A percentile compares a stretch with the other conserved stretches of the same genome.
Conservation (phyloP, 2,888 invertebrate species). For the Schrankia costaestrigalis region DNA sequence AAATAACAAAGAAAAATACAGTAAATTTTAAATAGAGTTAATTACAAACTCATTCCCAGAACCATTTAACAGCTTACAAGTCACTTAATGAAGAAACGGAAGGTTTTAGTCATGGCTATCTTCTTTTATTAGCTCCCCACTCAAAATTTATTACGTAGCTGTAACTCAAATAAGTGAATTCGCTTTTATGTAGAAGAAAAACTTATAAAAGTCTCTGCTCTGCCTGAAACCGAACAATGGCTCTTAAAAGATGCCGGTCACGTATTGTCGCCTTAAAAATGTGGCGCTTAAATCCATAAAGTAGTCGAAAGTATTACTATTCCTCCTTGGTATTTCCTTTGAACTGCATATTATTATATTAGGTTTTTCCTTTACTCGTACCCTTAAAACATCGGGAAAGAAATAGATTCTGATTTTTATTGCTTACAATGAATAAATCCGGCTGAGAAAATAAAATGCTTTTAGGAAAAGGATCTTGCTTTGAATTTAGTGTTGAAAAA, state of each 20-base stretch:
- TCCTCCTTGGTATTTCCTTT: constrained; percentile 66
- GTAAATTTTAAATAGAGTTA: no score
- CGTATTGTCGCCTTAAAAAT: constrained; percentile 77
- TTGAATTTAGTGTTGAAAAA: neutral
- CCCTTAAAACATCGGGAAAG: constrained; percentile 21
- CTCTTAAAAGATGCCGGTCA: constrained; percentile 59
- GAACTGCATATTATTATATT: constrained; percentile 66
- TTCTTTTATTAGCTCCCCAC: constrained; percentile 56
- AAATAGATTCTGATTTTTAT: constrained; percentile 15
- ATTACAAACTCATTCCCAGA: constrained; percentile 1
- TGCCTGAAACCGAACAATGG: constrained; percentile 71
- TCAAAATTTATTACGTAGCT: constrained; percentile 62
- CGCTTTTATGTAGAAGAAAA: constrained; percentile 57
- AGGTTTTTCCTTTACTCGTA: constrained; percentile 39
- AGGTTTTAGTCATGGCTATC: constrained; percentile 54
- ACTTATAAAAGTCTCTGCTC: constrained; percentile 52
- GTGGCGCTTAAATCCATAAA: constrained; percentile 75
- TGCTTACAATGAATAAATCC: constrained; percentile 1
- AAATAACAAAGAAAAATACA: no score
- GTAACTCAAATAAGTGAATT: constrained; percentile 74
- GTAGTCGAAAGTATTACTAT: constrained; percentile 73
- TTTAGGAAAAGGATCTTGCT: neutral
- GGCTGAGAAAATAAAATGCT: neutral
- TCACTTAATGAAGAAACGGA: constrained; percentile 58
- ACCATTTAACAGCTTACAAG: constrained; percentile 28